phyloP scores from a whole-genome alignment of 1,140 invertebrate species.

The Fopius arisanus region DNA sequence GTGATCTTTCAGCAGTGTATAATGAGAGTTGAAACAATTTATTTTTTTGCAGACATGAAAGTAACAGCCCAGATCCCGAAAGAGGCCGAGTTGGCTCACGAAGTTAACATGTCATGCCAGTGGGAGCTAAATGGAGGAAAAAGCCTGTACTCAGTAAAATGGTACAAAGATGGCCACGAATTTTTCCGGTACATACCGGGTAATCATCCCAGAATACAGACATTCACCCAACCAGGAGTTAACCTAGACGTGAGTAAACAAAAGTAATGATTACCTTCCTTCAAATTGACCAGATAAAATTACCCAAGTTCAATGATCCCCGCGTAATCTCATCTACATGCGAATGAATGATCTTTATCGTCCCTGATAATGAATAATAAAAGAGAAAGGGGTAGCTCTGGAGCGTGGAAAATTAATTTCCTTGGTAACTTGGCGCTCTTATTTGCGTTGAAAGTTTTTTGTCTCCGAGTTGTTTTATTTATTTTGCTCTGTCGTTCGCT shows the following conservation, averaged over 20 bases:
- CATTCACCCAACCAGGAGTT: conserved; percentile 69
- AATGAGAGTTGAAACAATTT: not conserved
- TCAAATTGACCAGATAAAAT: too few species aligned
- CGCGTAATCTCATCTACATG: not conserved
- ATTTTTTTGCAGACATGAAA: conserved; percentile 36
- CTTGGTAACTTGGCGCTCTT: not conserved
- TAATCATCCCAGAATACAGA: conserved; percentile 69
- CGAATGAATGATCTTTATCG: not conserved
- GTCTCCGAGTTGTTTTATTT: not conserved
- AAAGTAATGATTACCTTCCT: not conserved
- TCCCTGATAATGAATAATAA: not conserved
- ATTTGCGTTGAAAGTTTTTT: not conserved
- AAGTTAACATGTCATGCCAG: conserved; percentile 43
- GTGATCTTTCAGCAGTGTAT: too few species aligned
- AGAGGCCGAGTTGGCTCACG: conserved; percentile 41
- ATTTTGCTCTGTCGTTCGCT: not conserved
- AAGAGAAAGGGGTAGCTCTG: not conserved
- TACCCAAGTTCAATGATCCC: too few species aligned
- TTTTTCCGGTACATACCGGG: conserved; percentile 77
- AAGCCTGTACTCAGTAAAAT: conserved; percentile 79
- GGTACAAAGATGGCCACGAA: conserved; percentile 79
- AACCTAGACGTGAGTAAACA: conserved; percentile 65
- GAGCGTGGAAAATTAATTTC: not conserved
- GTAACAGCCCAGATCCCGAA: conserved; percentile 46
- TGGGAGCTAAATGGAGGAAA: conserved; percentile 67